Evolutionary conservation across 2,888 invertebrate species (phyloP), one percentile per base, ranked within the genome.

Genomic region (Frankliniella intonsa): DNA sequence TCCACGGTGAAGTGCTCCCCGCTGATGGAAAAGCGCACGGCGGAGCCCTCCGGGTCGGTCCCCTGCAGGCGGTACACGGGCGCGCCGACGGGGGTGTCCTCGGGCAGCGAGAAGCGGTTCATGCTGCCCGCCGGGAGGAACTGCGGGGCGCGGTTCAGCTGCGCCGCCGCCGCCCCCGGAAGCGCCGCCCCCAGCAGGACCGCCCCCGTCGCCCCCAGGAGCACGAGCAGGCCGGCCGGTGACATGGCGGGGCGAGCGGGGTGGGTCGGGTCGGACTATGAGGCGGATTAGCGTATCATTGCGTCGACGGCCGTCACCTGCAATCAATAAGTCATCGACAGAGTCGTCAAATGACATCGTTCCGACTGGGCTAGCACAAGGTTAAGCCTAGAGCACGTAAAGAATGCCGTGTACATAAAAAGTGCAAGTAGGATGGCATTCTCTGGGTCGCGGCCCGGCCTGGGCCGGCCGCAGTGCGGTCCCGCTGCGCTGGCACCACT

Each of bases 1-100:
- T 95, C 93, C n/a, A 95, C 95, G 17, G 92, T 92, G 86, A 95
- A 93, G 86, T 93, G 92, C 87, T 94, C 94, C 0, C 95, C 95
- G 79, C 94, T 94, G 88, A 95, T 94, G 80, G 94, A 94, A 87
- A 94, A 95, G 83, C 92, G 91, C 7, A 95, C 89, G 50, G 89
- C 90, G 0, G 93, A 92, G 81, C 92, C 93, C 86, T 95, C 95
- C 1, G 94, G 95, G 86, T 95, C 95, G 76, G 90, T 88, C 79
- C 93, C 94, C 90, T 92, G 92, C 69, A 94, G 89, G 85, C 93
- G 93, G 88, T 94, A 94, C 1, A 94, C 92, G 0, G 93, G 93
- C 83, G 93, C 92, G 62, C 94, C 94, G 17, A 93, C 92, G 65
- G 91, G 90, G 1, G 94, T 94, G 85, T 94, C 92, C 87, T 95